Evolutionary conservation across 2,113 vertebrate genomes (phyloP).

Genomic region (Rhea pennata): DNA sequence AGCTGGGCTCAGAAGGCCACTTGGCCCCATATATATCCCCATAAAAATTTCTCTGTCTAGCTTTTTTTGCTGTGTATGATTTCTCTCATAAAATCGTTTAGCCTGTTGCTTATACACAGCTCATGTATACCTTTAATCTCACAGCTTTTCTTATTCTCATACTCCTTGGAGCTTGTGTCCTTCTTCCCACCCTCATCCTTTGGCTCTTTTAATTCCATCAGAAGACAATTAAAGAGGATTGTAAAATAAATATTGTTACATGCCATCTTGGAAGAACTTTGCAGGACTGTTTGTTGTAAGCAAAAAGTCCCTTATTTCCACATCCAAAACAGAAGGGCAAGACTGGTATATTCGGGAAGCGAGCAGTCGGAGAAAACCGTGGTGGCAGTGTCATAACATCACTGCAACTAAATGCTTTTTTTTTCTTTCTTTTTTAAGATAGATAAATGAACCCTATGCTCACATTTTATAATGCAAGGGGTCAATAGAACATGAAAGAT

Average conservation of each 20-base stretch:
- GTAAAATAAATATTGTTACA: background rate
- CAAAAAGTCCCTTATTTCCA: background rate
- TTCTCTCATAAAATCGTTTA: background rate
- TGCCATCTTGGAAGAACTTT: background rate
- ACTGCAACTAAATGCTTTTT: background rate
- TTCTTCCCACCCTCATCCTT: background rate
- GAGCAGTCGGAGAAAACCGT: background rate
- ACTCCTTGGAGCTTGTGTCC: background rate
- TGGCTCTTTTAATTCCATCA: background rate
- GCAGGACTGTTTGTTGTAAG: background rate
- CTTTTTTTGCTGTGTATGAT: background rate
- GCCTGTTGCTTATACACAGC: background rate
- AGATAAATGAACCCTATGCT: background rate
- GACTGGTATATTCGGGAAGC: background rate
- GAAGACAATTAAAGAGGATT: background rate
- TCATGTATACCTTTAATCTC: background rate
- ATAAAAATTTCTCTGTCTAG: background rate
- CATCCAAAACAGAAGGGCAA: background rate
- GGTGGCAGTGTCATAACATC: background rate
- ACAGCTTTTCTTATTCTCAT: background rate
- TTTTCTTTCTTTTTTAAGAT: background rate
- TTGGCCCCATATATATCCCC: background rate
- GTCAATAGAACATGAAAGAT: background rate
- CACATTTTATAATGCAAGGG: background rate
- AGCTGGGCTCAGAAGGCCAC: fast-evolving